phyloP scores from a whole-genome alignment of 2,797 vertebrate genomes.

The Ispidina picta region DNA sequence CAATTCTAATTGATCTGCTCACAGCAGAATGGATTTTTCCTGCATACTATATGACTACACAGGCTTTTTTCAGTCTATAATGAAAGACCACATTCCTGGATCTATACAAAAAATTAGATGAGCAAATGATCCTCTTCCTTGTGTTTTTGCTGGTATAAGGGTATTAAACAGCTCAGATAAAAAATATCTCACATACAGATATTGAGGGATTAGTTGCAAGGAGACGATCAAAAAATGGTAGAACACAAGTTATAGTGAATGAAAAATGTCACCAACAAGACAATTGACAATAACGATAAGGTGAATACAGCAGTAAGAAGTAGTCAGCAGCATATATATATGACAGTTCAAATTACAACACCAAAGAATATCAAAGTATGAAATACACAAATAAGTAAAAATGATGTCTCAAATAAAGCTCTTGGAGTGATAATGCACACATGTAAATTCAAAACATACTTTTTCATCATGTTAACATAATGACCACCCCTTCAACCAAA shows the following conservation, averaged over 20 bases:
- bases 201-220: not conserved
- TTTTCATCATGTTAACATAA: not conserved
- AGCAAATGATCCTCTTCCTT: not conserved
- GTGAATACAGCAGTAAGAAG: slow-evolving; percentile 4
- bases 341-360: slow-evolving; percentile 48
- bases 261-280: not conserved
- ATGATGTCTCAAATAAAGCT: not conserved
- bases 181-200: not conserved
- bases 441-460: not conserved
- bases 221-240: not conserved
- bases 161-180: not conserved
- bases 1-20: not conserved
- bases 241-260: not conserved
- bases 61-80: not conserved
- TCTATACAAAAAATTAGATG: not conserved
- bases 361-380: not conserved
- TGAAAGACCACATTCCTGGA: not conserved
- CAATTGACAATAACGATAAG: slow-evolving; percentile 24
- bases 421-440: not conserved
- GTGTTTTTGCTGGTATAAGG: not conserved
- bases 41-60: not conserved
- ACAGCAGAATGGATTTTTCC: not conserved
- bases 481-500: not conserved
- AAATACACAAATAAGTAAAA: not conserved
- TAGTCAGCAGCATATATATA: slow-evolving; percentile 31